Percentiles rank a stretch among this genome's conserved stretches.
These are phyloP conservation scores for Chaunax sp. DNA, from an alignment of 2,797 vertebrate species.

Conservation along the genomic window DNA sequence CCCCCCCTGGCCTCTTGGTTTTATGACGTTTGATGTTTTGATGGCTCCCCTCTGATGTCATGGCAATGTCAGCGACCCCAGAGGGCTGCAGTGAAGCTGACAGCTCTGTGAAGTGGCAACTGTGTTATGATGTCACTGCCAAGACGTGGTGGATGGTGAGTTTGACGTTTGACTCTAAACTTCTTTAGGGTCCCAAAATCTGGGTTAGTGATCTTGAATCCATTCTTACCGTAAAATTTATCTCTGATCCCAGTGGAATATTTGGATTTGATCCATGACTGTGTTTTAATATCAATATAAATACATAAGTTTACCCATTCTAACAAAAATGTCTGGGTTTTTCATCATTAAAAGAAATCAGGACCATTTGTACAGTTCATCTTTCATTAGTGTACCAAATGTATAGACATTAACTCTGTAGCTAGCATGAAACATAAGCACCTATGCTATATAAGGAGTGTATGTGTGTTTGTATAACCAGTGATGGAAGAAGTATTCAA, in stretches of 20 bases:
- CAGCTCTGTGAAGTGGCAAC: slow-evolving; percentile 89
- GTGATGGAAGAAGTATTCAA: too few relatives aligned
- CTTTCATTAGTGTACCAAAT: too few relatives aligned
- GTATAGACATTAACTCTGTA: too few relatives aligned
- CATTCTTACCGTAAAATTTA: neutral
- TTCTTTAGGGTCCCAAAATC: neutral
- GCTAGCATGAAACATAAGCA: too few relatives aligned
- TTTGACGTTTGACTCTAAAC: slow-evolving; percentile 40
- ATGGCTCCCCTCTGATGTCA: slow-evolving; percentile 37
- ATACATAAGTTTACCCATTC: too few relatives aligned
- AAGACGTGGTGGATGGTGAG: slow-evolving; percentile 98
- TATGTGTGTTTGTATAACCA: too few relatives aligned
- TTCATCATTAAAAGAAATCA: too few relatives aligned
- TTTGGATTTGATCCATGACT: neutral
- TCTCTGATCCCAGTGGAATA: neutral
- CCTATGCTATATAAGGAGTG: too few relatives aligned
- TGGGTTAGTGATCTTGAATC: neutral
- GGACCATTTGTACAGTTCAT: too few relatives aligned
- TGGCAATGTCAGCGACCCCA: slow-evolving; percentile 35
- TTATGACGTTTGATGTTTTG: slow-evolving; percentile 26
- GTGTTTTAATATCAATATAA: neutral
- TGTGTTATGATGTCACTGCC: slow-evolving; percentile 89
- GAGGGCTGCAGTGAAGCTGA: slow-evolving; percentile 62
- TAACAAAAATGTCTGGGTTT: too few relatives aligned
- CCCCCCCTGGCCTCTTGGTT: neutral